Base-by-base conservation (phyloP, 2,888 invertebrate species). In the Apomyelois bistriatella region DNA sequence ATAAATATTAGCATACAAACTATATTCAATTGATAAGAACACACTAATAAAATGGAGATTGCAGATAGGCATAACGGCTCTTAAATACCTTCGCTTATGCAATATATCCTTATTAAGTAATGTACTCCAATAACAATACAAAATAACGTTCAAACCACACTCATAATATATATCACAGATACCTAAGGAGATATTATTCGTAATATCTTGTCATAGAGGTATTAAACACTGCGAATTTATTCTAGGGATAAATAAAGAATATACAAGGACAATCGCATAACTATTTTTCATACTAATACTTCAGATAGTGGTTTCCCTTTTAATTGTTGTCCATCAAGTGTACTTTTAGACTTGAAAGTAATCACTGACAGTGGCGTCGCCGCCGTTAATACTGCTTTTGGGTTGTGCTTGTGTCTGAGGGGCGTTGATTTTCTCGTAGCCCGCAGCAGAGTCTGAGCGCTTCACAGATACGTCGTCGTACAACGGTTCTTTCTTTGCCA, bases 401-500 rank as follows among this genome's bases (percentile, higher is more conserved):
- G 77, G 58, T 56, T 89, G 87, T 3, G 84, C 89, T 3, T n/a
- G n/a, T 22, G 22, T 22, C 22, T 22, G 22, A 22, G 22, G 22
- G 22, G 22, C 22, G 22, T 22, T 22, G 22, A 22, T 22, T 22
- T 22, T 22, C 56, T 88, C 89, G 1, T 87, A 85, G 37, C 88
- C 67, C 32, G 87, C 81, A 4, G 87, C 66, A 17, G 70, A 60
- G 0, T 74, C 70, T 32, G 46, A 8, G 7, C 30, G 46, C 32
- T 38, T 38, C 5, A 4, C 38, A 2, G 13, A 9, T 10, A 94
- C 83, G 64, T 91, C 91, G 67, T 94, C 94, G 56, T 94, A 94
- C 0, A 95, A 94, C 48, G 95, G 94, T 49, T 94, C 94, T 55
- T 82, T 85, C 22, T 87, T 85, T 0, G 83, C 68, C 1, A 93